phyloP scores from a whole-genome alignment of 2,888 invertebrate genomes.

The Meghimatium bilineatum region DNA sequence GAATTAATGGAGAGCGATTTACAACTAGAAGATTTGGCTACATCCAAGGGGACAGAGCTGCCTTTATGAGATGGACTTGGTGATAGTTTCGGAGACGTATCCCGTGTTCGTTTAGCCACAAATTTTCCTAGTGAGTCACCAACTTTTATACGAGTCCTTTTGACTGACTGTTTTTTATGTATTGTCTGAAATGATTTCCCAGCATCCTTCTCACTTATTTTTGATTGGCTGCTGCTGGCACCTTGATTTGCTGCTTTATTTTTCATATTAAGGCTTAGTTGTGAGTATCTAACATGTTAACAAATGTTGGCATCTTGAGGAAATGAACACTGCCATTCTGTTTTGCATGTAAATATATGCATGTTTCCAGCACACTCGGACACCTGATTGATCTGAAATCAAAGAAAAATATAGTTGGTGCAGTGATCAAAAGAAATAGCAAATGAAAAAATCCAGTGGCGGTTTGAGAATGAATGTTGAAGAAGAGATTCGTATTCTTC shows the following conservation, averaged over 20 bases:
- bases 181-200: neutral
- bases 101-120: conserved; percentile 25
- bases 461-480: too few species aligned
- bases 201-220: neutral
- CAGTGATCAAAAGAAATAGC: too few species aligned
- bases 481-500: too few species aligned
- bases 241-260: conserved; percentile 5
- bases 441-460: too few species aligned
- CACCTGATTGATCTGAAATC: neutral
- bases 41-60: neutral
- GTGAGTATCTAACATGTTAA: neutral
- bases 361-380: neutral
- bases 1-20: neutral
- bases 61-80: neutral
- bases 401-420: neutral
- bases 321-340: neutral
- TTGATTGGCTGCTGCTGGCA: neutral
- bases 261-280: neutral
- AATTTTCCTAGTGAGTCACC: conserved; percentile 6
- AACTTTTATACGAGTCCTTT: conserved; percentile 26
- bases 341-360: neutral
- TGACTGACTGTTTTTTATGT: neutral
- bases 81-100: conserved; percentile 15
- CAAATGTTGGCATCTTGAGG: neutral
- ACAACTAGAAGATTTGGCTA: neutral